These are phyloP conservation scores for Sycobia sp. DNA, from an alignment of 1,140 invertebrate species.

Conservation along the genomic window DNA sequence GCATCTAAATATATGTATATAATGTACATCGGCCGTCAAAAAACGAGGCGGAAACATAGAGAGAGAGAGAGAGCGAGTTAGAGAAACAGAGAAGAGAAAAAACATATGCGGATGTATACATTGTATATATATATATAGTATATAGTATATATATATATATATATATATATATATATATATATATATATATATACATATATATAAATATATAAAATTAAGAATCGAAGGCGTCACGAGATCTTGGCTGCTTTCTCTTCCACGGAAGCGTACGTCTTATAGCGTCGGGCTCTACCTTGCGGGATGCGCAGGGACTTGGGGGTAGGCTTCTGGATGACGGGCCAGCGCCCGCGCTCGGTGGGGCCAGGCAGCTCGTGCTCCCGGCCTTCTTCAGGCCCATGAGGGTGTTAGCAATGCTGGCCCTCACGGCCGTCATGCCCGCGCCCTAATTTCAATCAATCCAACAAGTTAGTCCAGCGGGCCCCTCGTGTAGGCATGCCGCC, in stretches of 20 bases:
- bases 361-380: constrained; percentile 67
- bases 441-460: constrained; percentile 58
- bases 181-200: too few species aligned
- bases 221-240: constrained; percentile 29
- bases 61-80: too few species aligned
- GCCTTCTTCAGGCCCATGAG: constrained; percentile 65
- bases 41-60: too few species aligned
- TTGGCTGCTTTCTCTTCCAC: constrained; percentile 41
- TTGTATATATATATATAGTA: too few species aligned
- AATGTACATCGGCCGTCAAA: too few species aligned
- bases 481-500: background rate
- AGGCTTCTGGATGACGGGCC: constrained; percentile 70
- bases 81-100: too few species aligned
- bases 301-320: constrained; percentile 77
- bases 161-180: too few species aligned
- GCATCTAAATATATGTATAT: too few species aligned
- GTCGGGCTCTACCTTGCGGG: constrained; percentile 62
- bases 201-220: too few species aligned
- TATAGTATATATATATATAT: too few species aligned
- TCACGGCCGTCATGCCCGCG: constrained; percentile 60
- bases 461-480: constrained; percentile 42
- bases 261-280: constrained; percentile 43
- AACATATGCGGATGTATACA: too few species aligned
- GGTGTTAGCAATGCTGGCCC: constrained; percentile 63
- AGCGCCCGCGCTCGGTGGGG: constrained; percentile 64